Conservation (phyloP, 2,113 vertebrate species). For the Marmota flaviventris region DNA sequence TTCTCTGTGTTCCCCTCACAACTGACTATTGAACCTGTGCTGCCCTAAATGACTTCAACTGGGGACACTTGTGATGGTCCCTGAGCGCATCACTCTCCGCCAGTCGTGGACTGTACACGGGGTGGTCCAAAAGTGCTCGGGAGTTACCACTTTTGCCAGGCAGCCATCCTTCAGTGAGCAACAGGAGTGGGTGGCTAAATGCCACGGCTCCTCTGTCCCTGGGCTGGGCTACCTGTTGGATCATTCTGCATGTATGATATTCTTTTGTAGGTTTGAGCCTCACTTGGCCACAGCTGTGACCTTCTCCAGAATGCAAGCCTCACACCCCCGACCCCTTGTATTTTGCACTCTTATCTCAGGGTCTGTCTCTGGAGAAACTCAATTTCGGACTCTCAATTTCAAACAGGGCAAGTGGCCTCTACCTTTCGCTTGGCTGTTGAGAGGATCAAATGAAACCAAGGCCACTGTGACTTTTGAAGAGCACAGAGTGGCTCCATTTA, state of each 20-base stretch:
- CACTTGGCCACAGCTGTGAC: background rate
- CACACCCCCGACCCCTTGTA: background rate
- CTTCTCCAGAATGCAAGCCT: background rate
- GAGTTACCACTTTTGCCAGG: background rate
- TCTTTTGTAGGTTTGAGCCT: background rate
- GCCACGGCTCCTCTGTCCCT: background rate
- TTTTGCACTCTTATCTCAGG: background rate
- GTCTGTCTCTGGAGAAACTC: background rate
- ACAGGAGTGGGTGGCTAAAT: background rate
- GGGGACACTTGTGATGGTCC: too few species aligned
- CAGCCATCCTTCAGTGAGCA: too few species aligned
- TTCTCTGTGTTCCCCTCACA: fast-evolving
- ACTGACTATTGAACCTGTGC: fast-evolving
- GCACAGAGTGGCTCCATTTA: background rate
- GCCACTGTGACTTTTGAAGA: background rate
- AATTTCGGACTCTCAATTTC: background rate
- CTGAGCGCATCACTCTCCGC: background rate
- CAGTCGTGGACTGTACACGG: background rate
- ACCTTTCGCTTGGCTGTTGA: background rate
- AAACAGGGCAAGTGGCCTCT: background rate
- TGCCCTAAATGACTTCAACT: too few species aligned
- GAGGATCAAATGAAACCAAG: background rate
- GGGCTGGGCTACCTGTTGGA: background rate
- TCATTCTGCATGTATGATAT: background rate
- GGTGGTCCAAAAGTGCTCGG: background rate